Evolutionary conservation across 2,113 vertebrate genomes (phyloP).

Genomic region (Rostratula benghalensis): DNA sequence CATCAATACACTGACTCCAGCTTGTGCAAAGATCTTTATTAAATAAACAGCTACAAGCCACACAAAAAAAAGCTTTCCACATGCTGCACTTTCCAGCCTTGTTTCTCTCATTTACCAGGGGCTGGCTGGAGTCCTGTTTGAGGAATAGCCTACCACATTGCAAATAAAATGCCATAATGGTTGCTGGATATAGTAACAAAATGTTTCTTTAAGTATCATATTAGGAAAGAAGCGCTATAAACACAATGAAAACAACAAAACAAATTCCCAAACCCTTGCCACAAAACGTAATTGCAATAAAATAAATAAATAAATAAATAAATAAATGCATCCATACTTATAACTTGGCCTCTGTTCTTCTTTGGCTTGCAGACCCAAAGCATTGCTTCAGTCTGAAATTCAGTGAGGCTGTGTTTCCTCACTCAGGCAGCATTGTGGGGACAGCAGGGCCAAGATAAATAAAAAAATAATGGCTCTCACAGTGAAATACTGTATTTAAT

Average conservation of each 20-base stretch:
- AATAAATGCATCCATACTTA: not conserved
- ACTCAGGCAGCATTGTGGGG: not conserved
- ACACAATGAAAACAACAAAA: not conserved
- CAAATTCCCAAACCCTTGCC: not conserved
- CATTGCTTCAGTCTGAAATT: not conserved
- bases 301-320: not conserved
- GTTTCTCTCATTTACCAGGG: not conserved
- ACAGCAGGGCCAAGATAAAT: conserved; percentile 25
- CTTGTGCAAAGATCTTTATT: not conserved
- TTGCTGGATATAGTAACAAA: not conserved
- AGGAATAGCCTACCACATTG: not conserved
- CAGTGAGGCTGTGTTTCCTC: not conserved
- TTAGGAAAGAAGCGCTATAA: not conserved
- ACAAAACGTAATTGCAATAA: not conserved
- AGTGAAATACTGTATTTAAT: not conserved
- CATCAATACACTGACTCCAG: not conserved
- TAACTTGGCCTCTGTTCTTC: not conserved
- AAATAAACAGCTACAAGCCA: not conserved
- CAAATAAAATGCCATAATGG: not conserved
- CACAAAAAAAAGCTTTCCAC: not conserved
- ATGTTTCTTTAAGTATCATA: not conserved
- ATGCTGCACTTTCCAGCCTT: not conserved
- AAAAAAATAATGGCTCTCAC: not conserved
- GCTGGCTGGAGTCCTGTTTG: not conserved
- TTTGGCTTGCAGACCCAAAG: not conserved